Evolutionary conservation across 2,113 vertebrate genomes (phyloP).

Genomic region (Cercocebus atys): DNA sequence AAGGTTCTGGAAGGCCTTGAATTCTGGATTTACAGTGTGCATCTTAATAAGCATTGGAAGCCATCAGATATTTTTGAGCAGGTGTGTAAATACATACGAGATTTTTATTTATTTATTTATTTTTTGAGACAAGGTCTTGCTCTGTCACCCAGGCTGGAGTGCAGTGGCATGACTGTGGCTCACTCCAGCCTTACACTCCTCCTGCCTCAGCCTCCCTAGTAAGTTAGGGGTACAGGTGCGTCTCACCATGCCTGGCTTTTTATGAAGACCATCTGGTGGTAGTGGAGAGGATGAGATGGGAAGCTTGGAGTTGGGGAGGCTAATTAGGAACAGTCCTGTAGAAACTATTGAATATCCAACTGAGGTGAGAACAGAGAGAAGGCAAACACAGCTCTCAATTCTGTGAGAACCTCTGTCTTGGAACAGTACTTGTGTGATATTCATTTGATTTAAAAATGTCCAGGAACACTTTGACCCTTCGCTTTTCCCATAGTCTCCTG

Average conservation of each 20-base stretch:
- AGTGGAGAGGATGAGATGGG: neutral
- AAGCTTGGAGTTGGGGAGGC: neutral
- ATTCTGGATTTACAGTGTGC: neutral
- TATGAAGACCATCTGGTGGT: neutral
- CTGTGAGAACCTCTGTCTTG: neutral
- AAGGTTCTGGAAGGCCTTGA: neutral
- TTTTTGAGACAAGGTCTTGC: neutral
- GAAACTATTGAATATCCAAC: neutral
- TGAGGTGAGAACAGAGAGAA: neutral
- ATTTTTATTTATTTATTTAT: neutral
- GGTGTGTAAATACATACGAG: neutral
- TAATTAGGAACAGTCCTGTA: neutral
- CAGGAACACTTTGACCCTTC: neutral
- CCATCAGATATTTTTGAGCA: slow-evolving; percentile 7
- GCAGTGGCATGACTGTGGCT: neutral
- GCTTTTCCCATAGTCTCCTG: neutral
- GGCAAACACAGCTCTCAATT: neutral
- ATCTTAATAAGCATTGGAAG: neutral
- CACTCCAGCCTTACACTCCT: neutral
- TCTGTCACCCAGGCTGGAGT: neutral
- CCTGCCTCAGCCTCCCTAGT: neutral
- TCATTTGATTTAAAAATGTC: slow-evolving; percentile 19
- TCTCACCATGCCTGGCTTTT: neutral
- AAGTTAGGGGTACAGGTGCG: neutral
- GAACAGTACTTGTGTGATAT: neutral